Conservation (phyloP, 1,140 invertebrate species). For the Caenorhabditis briggsae region DNA sequence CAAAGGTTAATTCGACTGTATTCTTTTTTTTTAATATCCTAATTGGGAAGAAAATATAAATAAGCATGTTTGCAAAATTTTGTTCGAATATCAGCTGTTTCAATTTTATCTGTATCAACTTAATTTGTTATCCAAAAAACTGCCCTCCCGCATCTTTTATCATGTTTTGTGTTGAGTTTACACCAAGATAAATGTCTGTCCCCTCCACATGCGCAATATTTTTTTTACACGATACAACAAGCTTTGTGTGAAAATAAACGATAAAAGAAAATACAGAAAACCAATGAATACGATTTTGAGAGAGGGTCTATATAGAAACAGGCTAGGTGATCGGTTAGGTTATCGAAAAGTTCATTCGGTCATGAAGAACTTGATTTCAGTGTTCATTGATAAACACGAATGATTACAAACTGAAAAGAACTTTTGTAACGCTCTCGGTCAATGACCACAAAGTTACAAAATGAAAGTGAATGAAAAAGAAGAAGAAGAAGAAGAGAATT, state of each 20-base stretch:
- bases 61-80: too few relatives aligned
- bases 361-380: conserved; percentile 6
- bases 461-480: background rate
- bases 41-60: too few relatives aligned
- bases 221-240: background rate
- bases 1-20: too few relatives aligned
- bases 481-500: background rate
- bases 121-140: too few relatives aligned
- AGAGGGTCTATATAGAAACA: background rate
- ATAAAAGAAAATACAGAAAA: conserved; percentile 24
- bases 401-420: background rate
- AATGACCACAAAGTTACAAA: background rate
- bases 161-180: conserved; percentile 30
- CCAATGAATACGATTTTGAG: background rate
- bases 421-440: background rate
- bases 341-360: conserved; percentile 22
- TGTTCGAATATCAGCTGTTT: too few relatives aligned
- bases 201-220: background rate
- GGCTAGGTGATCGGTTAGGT: conserved; percentile 9
- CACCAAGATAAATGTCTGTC: background rate
- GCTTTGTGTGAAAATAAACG: conserved; percentile 25
- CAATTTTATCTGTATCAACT: too few relatives aligned
- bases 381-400: conserved; percentile 1
- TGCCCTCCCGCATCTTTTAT: background rate
- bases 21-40: too few relatives aligned